Evolutionary conservation across 1,140 invertebrate genomes (phyloP), one percentile per base, ranked within the genome.

Genomic region (Aphelenchoides avenae): DNA sequence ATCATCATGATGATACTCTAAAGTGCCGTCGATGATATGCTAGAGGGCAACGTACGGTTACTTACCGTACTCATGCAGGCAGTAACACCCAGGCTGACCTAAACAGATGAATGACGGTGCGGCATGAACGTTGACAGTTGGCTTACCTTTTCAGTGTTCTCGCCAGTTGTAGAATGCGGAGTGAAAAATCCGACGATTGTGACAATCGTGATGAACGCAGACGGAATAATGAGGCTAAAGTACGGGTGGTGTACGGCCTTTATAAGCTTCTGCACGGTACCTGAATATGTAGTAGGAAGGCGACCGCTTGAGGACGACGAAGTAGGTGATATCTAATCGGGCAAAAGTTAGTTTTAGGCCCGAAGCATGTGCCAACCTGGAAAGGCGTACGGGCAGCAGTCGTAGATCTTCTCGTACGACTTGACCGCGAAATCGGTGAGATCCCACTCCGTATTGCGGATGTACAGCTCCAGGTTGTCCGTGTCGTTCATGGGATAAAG

Each of bases 111-210:
- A n/a, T n/a, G n/a, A n/a, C n/a, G n/a, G n/a, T n/a, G n/a, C n/a
- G n/a, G n/a, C n/a, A n/a, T n/a, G n/a, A n/a, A n/a, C n/a, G n/a
- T n/a, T n/a, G n/a, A n/a, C n/a, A n/a, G n/a, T n/a, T n/a, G n/a
- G n/a, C n/a, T n/a, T n/a, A 75, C 73, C 50, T 76, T 74, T 40
- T 74, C 71, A 6, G 70, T 69, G 36, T 74, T 74, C 37, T 74
- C 71, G 36, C 71, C 71, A 13, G 72, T 73, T 9, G 67, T 69
- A 1, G 66, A 66, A 46, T 74, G 71, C 6, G 71, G 73, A 2
- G 71, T 76, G 43, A 74, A 74, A 26, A 68, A 74, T 5, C 71
- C 71, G 52, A 74, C 66, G 15, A 74, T 66, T 11, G 71, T 74
- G 42, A 73, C 72, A 11, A 73, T 68, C 2, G 66, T 76, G 42